A percentile compares a stretch with the other conserved stretches of the same genome.
Conservation (phyloP, 2,797 vertebrate species). For the Hyperoplus immaculatus region DNA sequence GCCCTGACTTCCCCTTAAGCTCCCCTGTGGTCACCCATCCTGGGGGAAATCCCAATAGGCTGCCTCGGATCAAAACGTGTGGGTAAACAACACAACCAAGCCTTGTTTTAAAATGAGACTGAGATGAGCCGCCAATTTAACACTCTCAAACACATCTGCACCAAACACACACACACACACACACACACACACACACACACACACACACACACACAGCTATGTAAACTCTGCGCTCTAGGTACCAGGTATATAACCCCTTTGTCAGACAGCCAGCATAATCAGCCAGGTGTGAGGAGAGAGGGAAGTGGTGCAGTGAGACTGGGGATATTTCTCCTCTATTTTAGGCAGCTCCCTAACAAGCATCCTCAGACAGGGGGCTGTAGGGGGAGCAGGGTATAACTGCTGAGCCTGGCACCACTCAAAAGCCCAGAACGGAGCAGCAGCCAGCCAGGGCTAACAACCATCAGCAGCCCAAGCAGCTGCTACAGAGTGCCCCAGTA, state of each 20-base stretch:
- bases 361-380: constrained; percentile 82
- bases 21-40: constrained; percentile 43
- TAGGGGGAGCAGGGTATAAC: constrained; percentile 73
- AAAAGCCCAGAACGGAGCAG: constrained; percentile 77
- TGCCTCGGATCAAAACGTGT: constrained; percentile 67
- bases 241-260: constrained; percentile 63
- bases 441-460: constrained; percentile 82
- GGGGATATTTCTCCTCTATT: constrained; percentile 85
- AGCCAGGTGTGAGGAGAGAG: constrained; percentile 70
- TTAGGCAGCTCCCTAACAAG: constrained; percentile 87
- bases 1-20: constrained; percentile 48
- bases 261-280: constrained; percentile 67
- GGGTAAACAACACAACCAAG: constrained; percentile 58
- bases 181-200: constrained; percentile 23
- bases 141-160: neutral
- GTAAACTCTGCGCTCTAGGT: constrained; percentile 56
- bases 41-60: constrained; percentile 57
- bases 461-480: constrained; percentile 82
- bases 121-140: constrained; percentile 43
- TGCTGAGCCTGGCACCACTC: constrained; percentile 83
- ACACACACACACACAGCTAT: constrained; percentile 27
- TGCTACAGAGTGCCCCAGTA: constrained; percentile 73
- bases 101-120: constrained; percentile 46
- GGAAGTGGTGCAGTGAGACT: constrained; percentile 75
- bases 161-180: constrained; percentile 21